A percentile compares a stretch with the other conserved stretches of the same genome.
These are phyloP conservation scores for Epinephelus malabaricus DNA, from an alignment of 2,797 vertebrate species.

Conservation along the genomic window DNA sequence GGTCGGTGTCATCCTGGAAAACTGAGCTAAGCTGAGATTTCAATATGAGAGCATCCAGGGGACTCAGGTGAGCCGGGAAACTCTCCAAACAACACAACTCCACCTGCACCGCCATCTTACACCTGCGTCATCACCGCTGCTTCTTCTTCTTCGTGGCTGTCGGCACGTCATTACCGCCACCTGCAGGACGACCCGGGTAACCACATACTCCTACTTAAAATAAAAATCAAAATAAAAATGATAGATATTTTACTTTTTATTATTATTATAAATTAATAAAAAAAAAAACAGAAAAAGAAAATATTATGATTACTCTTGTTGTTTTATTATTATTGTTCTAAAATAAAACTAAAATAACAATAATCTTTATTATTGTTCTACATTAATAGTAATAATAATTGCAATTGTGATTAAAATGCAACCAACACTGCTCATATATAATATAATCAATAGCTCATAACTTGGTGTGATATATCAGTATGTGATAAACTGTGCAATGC, in stretches of 20 bases:
- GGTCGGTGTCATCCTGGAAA: conserved; percentile 42
- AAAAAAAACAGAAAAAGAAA: too few relatives aligned
- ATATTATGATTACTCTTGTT: too few relatives aligned
- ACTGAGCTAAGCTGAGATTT: conserved; percentile 49
- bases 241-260: neutral
- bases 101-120: conserved; percentile 76
- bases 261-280: too few relatives aligned
- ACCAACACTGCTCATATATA: too few relatives aligned
- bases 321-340: too few relatives aligned
- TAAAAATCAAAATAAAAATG: neutral
- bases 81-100: conserved; percentile 65
- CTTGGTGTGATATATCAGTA: too few relatives aligned
- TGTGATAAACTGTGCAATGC: too few relatives aligned
- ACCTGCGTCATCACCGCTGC: conserved; percentile 3
- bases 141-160: rapidly evolving
- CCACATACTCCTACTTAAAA: neutral
- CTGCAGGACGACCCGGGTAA: neutral
- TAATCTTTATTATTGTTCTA: too few relatives aligned
- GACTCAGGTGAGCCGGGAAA: conserved; percentile 77
- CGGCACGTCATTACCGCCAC: neutral
- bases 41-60: conserved; percentile 71
- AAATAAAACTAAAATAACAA: too few relatives aligned
- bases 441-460: too few relatives aligned
- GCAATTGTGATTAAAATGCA: too few relatives aligned
- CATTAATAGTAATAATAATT: too few relatives aligned